Evolutionary conservation across 1,140 invertebrate species (phyloP).

Genomic region (Drosophila murphyi): DNA sequence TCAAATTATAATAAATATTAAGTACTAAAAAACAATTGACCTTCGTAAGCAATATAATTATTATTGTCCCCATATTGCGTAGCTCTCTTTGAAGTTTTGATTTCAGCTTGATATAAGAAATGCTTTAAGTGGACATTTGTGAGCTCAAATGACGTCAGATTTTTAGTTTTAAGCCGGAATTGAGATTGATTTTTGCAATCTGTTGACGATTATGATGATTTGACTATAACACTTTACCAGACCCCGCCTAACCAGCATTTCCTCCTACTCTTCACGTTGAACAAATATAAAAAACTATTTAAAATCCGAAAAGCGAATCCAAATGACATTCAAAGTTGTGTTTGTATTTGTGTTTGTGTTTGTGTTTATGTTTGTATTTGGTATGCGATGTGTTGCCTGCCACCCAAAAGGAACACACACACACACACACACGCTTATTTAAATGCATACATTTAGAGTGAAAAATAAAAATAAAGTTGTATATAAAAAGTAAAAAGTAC

Average conservation of each 20-base stretch:
- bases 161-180: constrained; percentile 5
- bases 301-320: constrained; percentile 21
- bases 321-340: constrained; percentile 49
- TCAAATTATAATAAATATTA: too few species aligned
- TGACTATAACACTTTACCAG: too few species aligned
- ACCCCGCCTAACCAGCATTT: too few species aligned
- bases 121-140: too few species aligned
- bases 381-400: constrained; percentile 28
- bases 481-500: constrained; percentile 58
- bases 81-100: too few species aligned
- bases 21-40: too few species aligned
- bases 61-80: too few species aligned
- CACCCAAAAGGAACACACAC: constrained; percentile 22
- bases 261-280: not conserved
- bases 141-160: not conserved
- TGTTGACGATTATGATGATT: too few species aligned
- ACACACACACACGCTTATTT: constrained; percentile 2
- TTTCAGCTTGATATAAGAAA: too few species aligned
- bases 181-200: not conserved
- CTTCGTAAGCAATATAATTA: too few species aligned
- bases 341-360: not conserved
- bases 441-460: not conserved
- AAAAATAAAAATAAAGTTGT: constrained; percentile 58
- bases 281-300: not conserved
- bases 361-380: constrained; percentile 12